These are phyloP conservation scores for Nomada goodeniana DNA, from an alignment of 2,888 invertebrate genomes.

Conservation along the genomic window DNA sequence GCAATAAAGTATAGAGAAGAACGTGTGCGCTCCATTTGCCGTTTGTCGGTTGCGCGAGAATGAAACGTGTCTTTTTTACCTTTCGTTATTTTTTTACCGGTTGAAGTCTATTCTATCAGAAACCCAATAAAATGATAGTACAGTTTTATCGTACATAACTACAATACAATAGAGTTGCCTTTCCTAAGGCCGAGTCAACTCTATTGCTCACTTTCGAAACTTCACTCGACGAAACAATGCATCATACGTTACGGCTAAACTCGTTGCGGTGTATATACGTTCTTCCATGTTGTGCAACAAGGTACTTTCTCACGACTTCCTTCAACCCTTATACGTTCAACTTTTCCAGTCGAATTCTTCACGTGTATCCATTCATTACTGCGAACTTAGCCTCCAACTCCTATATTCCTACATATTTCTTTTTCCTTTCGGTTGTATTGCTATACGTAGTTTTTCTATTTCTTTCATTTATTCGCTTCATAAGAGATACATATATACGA, in stretches of 20 bases:
- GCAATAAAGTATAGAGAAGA: too few species aligned
- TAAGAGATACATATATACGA: too few species aligned
- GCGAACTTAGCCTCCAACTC: not conserved
- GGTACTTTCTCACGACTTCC: slow-evolving; percentile 35
- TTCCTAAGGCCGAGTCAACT: slow-evolving; percentile 2
- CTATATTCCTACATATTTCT: not conserved
- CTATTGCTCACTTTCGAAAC: slow-evolving; percentile 18
- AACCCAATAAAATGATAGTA: too few species aligned
- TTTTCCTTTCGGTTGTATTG: not conserved
- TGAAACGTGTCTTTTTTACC: too few species aligned
- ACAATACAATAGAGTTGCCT: not conserved
- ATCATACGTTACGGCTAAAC: slow-evolving; percentile 22
- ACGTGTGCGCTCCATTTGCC: too few species aligned
- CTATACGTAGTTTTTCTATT: too few species aligned
- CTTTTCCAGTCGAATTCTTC: slow-evolving; percentile 6
- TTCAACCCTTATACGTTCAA: slow-evolving; percentile 20
- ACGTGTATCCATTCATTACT: slow-evolving; percentile 4
- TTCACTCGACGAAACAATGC: slow-evolving; percentile 25
- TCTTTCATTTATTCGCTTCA: too few species aligned
- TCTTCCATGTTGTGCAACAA: slow-evolving; percentile 17
- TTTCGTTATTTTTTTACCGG: too few species aligned
- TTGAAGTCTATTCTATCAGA: too few species aligned
- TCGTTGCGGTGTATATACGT: not conserved
- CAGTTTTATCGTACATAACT: too few species aligned
- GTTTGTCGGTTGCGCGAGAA: too few species aligned